Evolutionary conservation across 2,113 vertebrate species (phyloP), one percentile per base, ranked within the genome.

Genomic region (Pleuronectes platessa): DNA sequence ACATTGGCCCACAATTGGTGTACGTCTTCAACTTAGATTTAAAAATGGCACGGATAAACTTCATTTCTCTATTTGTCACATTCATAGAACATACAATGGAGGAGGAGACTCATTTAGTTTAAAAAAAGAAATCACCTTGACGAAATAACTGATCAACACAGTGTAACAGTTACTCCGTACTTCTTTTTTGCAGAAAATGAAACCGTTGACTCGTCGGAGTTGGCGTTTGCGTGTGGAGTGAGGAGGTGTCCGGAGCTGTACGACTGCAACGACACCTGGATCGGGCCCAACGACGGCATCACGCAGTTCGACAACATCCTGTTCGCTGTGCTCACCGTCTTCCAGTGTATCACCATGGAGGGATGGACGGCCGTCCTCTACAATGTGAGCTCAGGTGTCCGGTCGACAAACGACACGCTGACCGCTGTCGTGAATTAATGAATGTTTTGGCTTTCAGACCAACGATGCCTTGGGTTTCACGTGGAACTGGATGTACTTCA

Each of bases 301-400:
- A 99, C 97, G 62, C 98, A 99, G 93, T 99, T 99, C 0, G 98
- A 99, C 93, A 99, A 99, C 90, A 99, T 99, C 94, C 95, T 97
- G 70, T 99, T 99, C 88, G 98, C 98, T 3, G 98, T 99, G 88
- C 95, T 99, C 88, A 99, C 98, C 23, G 98, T 99, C 75, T 99
- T 99, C 93, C 98, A 99, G 93, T 99, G 98, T 65, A 99, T 99
- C 83, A 99, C 98, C 84, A 99, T 99, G 98, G 98, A 99, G 89
- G 98, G 98, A 40, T 99, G 98, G 98, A 99, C 98, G 4, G 97
- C 98, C 5, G 98, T 99, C 53, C 94, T 99, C 6, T 99, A 99
- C 85, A 94, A 95, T 2, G 95, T 95, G 79, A 94, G 94, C 73
- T 7, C 58, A 18, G 61, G 8, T 21, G 20, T n/a, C 54, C 14